Evolutionary conservation across 2,113 vertebrate species (phyloP).

Genomic region (Lepus timidus): DNA sequence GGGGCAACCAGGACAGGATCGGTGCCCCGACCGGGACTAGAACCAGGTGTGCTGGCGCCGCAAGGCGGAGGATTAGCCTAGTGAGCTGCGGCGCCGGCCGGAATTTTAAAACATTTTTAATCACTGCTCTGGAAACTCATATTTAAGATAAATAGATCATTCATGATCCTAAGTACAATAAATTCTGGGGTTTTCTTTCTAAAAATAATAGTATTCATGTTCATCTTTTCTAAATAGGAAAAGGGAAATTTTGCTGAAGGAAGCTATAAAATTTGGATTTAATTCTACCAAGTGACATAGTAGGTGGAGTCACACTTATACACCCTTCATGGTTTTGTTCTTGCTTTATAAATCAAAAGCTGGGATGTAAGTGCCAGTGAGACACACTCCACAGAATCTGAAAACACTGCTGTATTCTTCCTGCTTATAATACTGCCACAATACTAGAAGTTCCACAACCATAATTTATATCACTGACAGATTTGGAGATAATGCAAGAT

Average conservation of each 20-base stretch:
- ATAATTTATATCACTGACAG: constrained; percentile 60
- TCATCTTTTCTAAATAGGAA: constrained; percentile 33
- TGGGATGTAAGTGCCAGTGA: background rate
- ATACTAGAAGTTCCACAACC: constrained; percentile 32
- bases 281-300: constrained; percentile 65
- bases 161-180: constrained; percentile 4
- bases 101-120: constrained; percentile 68
- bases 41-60: too few species aligned
- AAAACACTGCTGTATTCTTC: background rate
- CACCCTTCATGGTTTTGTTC: constrained; percentile 23
- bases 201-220: constrained; percentile 34
- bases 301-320: constrained; percentile 37
- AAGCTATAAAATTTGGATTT: background rate
- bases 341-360: constrained; percentile 77
- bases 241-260: constrained; percentile 5
- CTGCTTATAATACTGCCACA: constrained; percentile 24
- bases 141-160: constrained; percentile 13
- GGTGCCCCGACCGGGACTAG: too few species aligned
- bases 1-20: too few species aligned
- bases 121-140: constrained; percentile 31
- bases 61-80: background rate
- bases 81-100: background rate
- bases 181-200: constrained; percentile 53
- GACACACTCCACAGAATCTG: constrained; percentile 41
- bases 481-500: constrained; percentile 9